Evolutionary conservation across 2,797 vertebrate species (phyloP), one percentile per base, ranked within the genome.

Genomic region (Sebastes minor): DNA sequence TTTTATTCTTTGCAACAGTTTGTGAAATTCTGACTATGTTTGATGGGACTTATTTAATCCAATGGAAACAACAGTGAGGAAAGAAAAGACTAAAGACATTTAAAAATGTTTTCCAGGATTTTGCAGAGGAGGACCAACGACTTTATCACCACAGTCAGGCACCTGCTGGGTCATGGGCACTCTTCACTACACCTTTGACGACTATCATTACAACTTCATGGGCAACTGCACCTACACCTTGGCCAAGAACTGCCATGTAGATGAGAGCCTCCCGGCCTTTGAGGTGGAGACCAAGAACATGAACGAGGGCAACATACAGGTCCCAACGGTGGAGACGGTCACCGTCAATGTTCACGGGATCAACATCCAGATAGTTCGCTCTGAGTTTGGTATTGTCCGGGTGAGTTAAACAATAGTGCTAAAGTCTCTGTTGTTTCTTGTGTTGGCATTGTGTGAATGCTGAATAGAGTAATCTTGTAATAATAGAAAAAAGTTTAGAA

Each of bases 151-250:
- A 3, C 27, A 84, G 10, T 38, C 46, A 0, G 92, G 94, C 12
- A 91, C 85, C 1, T 97, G 97, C 87, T 94, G 92, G 78, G 91
- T 87, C 1, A 92, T 91, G 65, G 96, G 96, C 0, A 95, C 96
- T 53, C 95, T 96, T 7, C 95, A 97, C 61, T 96, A 95, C 56
- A 97, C 96, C 6, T 97, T 97, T 5, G 96, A 97, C 0, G 89
- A 88, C 3, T 65, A 63, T 1, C 84, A 80, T 23, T 97, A 95
- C 0, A 94, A 91, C 87, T 96, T 97, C 87, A 94, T 95, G 93
- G 96, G 97, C 42, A 97, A 96, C 55, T 97, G 97, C 86, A 92
- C 92, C 52, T 97, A 97, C 80, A 92, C 86, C 7, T 22, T 97
- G 69, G 95, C 74, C 0, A 94, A 96, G 70, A 94, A 94, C 71